phyloP scores from a whole-genome alignment of 2,888 invertebrate genomes.

The Hydropsyche betteni region DNA sequence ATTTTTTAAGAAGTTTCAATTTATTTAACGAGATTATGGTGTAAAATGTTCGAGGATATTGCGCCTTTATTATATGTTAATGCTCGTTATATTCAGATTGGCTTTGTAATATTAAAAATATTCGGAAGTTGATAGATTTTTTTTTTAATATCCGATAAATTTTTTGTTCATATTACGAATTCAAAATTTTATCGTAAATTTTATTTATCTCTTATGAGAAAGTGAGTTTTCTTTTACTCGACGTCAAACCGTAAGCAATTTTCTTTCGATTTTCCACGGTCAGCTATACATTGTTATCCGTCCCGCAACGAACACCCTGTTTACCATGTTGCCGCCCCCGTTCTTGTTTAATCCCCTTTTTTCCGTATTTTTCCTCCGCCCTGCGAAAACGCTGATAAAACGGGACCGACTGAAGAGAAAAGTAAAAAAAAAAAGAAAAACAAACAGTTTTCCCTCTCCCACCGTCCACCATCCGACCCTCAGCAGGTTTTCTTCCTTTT shows the following conservation, averaged over 20 bases:
- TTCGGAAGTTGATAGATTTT: too few species aligned
- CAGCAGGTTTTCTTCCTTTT: background rate
- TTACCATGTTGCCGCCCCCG: slow-evolving; percentile 27
- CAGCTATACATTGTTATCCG: slow-evolving; percentile 35
- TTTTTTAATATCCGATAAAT: background rate
- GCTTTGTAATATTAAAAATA: too few species aligned
- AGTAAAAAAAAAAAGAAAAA: slow-evolving; percentile 38
- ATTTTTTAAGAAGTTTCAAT: too few species aligned
- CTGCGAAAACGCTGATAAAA: slow-evolving; percentile 50
- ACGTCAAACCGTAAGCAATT: background rate
- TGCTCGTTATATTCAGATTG: too few species aligned
- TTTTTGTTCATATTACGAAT: background rate
- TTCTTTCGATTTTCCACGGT: slow-evolving; percentile 26
- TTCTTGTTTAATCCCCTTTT: slow-evolving; percentile 42
- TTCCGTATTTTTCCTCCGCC: slow-evolving; percentile 22
- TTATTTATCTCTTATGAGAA: background rate
- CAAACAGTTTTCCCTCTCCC: slow-evolving; percentile 46
- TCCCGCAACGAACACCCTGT: slow-evolving; percentile 3
- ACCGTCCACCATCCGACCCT: slow-evolving; percentile 32
- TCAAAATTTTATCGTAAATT: background rate
- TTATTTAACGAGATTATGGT: too few species aligned
- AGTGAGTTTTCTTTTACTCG: background rate
- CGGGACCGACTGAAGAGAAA: background rate
- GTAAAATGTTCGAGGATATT: too few species aligned
- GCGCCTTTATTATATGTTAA: too few species aligned